Evolutionary conservation across 2,797 vertebrate genomes (phyloP), one percentile per base, ranked within the genome.

Genomic region (Pseudochromis fuscus): DNA sequence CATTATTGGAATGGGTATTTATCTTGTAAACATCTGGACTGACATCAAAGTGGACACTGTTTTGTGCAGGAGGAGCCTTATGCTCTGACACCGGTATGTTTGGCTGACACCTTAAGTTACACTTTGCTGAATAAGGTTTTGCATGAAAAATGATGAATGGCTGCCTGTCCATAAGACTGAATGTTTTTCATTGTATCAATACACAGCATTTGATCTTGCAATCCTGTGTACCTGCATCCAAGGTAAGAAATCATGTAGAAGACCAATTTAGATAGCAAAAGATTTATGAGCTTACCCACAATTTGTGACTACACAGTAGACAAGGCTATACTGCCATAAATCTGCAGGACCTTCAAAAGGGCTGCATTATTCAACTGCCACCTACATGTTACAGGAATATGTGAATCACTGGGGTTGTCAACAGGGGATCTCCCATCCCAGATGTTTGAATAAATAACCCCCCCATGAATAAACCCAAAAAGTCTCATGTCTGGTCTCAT

Each of bases 231-330:
- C 70, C 40, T 57, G 42, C 52, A 64, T 61, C 28, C 52, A 66
- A 69, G 44, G 63, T 52, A 62, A 72, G 51, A 69, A 72, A 70
- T 75, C 57, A 70, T 9, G 55, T 1, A 30, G 53, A 72, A 9
- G 30, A 5, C 46, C 28, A 55, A 40, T 75, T 77, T 53, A 11
- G 25, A 50, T 35, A 27, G 28, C 6, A 35, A 25, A 23, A 63
- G 71, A 82, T 80, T 82, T 57, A 82, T 73, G 74, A 73, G 45
- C 35, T 64, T 50, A 27, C 15, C 58, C 33, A 69, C 38, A 72
- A 40, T 33, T 35, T 75, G 42, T 77, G 68, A 77, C 19, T 45
- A 58, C 62, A 74, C 46, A 58, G 51, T 33, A 67, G 68, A 76
- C 62, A 59, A 60, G 33, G 61, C 27, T 59, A 28, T 33, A 15